Evolutionary conservation across 2,888 invertebrate species (phyloP).

Genomic region (Spilosoma lubricipeda): DNA sequence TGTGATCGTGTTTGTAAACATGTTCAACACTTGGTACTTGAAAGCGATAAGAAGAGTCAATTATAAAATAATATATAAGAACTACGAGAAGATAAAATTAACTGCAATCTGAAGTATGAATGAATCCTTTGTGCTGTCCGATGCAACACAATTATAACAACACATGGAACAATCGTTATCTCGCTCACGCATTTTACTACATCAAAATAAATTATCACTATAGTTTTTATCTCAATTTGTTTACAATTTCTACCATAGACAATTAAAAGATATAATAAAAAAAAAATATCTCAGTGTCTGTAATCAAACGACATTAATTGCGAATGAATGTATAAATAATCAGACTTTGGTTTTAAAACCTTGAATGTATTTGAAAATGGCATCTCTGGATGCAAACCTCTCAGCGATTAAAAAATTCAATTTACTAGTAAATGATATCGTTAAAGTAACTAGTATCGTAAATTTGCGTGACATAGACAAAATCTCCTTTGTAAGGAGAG

Average conservation of each 20-base stretch:
- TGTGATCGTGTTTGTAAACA: slow-evolving; percentile 1
- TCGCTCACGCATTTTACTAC: not conserved
- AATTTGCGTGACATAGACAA: no score
- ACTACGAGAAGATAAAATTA: not conserved
- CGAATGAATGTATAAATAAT: not conserved
- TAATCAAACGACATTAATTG: not conserved
- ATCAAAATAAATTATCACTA: not conserved
- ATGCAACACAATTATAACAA: not conserved
- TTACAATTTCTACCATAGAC: not conserved
- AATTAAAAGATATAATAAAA: no score
- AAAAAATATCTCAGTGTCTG: not conserved
- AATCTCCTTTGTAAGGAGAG: no score
- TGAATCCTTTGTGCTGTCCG: not conserved
- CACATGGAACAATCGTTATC: not conserved
- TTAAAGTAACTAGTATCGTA: no score
- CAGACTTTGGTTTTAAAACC: not conserved
- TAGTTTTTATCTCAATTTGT: not conserved
- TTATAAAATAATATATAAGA: not conserved
- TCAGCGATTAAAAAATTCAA: not conserved
- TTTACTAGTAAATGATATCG: not conserved
- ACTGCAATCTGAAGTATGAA: not conserved
- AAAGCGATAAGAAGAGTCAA: not conserved
- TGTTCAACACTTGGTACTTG: not conserved
- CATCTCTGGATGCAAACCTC: not conserved
- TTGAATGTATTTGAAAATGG: not conserved